A percentile compares a stretch with the other conserved stretches of the same genome.
phyloP scores from a whole-genome alignment of 2,888 invertebrate species.

The Noctua fimbriata region DNA sequence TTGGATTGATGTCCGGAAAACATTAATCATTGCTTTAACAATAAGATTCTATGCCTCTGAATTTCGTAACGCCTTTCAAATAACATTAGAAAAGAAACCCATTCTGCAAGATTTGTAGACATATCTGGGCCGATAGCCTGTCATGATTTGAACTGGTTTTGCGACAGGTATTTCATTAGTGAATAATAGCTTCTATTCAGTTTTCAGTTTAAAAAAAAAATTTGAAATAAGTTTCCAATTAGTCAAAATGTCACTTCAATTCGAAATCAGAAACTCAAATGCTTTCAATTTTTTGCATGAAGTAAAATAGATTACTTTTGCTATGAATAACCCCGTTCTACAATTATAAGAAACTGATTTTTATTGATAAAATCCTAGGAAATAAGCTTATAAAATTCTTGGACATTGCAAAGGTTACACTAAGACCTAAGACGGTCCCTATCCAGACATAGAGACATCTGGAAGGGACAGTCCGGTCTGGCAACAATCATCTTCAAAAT shows the following conservation, averaged over 20 bases:
- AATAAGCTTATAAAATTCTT: background rate
- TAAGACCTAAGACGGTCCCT: background rate
- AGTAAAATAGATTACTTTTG: background rate
- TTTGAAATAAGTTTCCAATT: conserved; percentile 4
- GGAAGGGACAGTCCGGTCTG: background rate
- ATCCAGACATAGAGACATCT: background rate
- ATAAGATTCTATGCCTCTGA: conserved; percentile 36
- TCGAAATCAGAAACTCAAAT: background rate
- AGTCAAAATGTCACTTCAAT: conserved; percentile 5
- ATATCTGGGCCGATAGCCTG: conserved; percentile 31
- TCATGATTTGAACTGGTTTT: conserved; percentile 4
- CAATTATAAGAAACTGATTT: background rate
- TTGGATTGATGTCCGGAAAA: conserved; percentile 52
- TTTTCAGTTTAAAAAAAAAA: background rate
- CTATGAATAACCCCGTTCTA: background rate
- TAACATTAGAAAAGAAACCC: conserved; percentile 10
- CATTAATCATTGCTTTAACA: conserved; percentile 32
- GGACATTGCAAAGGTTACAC: background rate
- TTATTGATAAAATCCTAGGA: background rate
- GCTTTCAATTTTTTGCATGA: background rate
- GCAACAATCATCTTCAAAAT: background rate
- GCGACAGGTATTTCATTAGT: conserved; percentile 9
- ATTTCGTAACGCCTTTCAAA: conserved; percentile 32
- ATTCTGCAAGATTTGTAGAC: conserved; percentile 4
- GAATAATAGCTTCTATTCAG: background rate